A percentile compares a stretch with the other conserved stretches of the same genome.
Conservation (phyloP, 2,888 invertebrate genomes). For the Drosophila stalkeri region DNA sequence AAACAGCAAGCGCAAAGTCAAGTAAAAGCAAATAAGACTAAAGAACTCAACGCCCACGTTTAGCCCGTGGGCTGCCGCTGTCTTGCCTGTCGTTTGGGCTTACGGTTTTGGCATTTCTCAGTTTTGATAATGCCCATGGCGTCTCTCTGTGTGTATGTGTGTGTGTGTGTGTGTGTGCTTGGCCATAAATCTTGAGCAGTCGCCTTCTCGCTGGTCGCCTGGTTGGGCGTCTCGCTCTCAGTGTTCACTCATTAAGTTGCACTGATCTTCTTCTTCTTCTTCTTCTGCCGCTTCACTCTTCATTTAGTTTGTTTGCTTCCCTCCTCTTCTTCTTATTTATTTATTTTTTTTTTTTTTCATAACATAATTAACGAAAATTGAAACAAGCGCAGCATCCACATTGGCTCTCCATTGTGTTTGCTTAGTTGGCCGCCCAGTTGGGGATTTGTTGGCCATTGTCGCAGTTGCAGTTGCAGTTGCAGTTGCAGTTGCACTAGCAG, state of each 20-base stretch:
- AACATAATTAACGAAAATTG: slow-evolving; percentile 77
- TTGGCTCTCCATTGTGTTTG: slow-evolving; percentile 59
- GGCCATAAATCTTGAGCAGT: slow-evolving; percentile 67
- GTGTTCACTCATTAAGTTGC: slow-evolving; percentile 61
- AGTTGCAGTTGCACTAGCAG: slow-evolving; percentile 10
- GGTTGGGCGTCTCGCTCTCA: slow-evolving; percentile 39
- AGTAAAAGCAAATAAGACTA: slow-evolving; percentile 5
- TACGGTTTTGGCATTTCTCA: slow-evolving; percentile 27
- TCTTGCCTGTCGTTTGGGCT: background rate
- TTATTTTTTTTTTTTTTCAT: slow-evolving; percentile 59
- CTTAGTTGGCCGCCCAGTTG: slow-evolving; percentile 71
- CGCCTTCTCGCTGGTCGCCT: slow-evolving; percentile 32
- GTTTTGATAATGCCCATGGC: slow-evolving; percentile 31
- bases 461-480: slow-evolving; percentile 30
- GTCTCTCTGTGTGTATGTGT: slow-evolving; percentile 15
- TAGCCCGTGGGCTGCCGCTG: slow-evolving; percentile 7
- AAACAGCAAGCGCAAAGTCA: slow-evolving; percentile 13
- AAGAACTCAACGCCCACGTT: slow-evolving; percentile 44
- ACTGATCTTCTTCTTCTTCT: slow-evolving; percentile 2
- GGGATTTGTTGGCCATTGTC: slow-evolving; percentile 69
- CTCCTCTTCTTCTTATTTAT: slow-evolving; percentile 24
- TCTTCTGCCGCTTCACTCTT: background rate
- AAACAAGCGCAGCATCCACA: slow-evolving; percentile 58
- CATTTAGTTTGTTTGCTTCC: slow-evolving; percentile 5
- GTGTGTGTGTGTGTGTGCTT: slow-evolving; percentile 6